A percentile compares a stretch with the other conserved stretches of the same genome.
Evolutionary conservation across 1,140 invertebrate species (phyloP).

Genomic region (Calosoma granatense): DNA sequence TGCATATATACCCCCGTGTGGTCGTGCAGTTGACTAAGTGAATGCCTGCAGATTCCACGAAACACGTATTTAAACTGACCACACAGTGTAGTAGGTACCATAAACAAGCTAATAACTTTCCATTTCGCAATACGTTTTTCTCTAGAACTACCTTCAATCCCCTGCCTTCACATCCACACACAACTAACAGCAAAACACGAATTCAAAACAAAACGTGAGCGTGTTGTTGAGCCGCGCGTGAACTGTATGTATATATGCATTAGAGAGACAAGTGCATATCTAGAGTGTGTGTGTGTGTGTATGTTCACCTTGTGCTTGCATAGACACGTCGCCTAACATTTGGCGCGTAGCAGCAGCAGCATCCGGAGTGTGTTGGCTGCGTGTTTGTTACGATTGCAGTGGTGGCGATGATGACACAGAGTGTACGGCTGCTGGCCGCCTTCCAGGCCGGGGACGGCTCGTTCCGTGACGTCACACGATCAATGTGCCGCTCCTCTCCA

Average conservation of each 20-base stretch:
- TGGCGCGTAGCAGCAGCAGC: too few relatives aligned
- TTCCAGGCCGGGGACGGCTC: not conserved
- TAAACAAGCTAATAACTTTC: not conserved
- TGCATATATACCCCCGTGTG: too few relatives aligned
- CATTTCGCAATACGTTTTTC: not conserved
- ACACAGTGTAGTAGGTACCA: not conserved
- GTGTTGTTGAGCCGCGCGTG: not conserved
- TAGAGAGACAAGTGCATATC: too few relatives aligned
- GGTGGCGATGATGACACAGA: not conserved
- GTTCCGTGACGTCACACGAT: not conserved
- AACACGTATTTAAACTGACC: not conserved
- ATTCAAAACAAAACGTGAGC: not conserved
- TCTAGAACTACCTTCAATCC: not conserved
- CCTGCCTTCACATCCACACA: too few relatives aligned
- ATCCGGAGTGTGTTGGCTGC: too few relatives aligned
- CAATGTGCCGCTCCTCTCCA: too few relatives aligned
- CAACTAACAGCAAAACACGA: not conserved
- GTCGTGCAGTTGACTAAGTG: too few relatives aligned
- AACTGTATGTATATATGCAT: too few relatives aligned
- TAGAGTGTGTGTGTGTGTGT: not conserved
- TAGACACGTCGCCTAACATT: too few relatives aligned
- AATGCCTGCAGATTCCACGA: not conserved
- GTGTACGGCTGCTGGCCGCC: not conserved
- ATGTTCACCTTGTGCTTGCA: too few relatives aligned
- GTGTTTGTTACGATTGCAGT: too few relatives aligned